These are phyloP conservation scores for Chrysina gloriosa DNA, from an alignment of 2,888 invertebrate genomes.

Conservation along the genomic window DNA sequence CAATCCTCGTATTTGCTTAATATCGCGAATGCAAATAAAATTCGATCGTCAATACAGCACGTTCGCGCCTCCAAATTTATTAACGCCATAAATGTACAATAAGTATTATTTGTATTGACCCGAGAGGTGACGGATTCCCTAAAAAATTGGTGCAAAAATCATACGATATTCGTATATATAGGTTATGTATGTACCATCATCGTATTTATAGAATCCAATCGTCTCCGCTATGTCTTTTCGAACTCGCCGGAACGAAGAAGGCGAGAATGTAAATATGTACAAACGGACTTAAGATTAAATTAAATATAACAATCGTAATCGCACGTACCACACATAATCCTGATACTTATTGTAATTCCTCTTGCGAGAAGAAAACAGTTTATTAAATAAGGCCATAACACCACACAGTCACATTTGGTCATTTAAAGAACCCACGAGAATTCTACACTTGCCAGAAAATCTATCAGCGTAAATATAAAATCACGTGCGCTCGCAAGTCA, in stretches of 20 bases:
- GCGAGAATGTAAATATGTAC: background rate
- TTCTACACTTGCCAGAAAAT: conserved; percentile 50
- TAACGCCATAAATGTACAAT: too few relatives aligned
- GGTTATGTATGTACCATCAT: conserved; percentile 26
- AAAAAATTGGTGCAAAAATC: conserved; percentile 9
- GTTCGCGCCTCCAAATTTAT: too few relatives aligned
- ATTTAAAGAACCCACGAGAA: conserved; percentile 45
- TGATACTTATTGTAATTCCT: conserved; percentile 66
- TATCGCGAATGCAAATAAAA: too few relatives aligned
- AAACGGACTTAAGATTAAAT: background rate
- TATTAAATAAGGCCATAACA: conserved; percentile 81
- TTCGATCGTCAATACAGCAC: too few relatives aligned
- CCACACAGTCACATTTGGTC: conserved; percentile 47
- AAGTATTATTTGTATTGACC: too few relatives aligned
- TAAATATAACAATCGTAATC: conserved; percentile 25
- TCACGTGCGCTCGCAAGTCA: conserved; percentile 61
- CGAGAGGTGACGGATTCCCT: background rate
- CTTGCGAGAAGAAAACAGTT: conserved; percentile 74
- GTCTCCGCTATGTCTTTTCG: conserved; percentile 6
- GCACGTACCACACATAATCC: conserved; percentile 67
- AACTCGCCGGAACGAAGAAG: background rate
- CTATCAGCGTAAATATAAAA: conserved; percentile 60
- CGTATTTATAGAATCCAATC: conserved; percentile 16
- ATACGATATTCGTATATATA: conserved; percentile 15
- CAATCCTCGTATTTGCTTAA: too few relatives aligned